A percentile compares a stretch with the other conserved stretches of the same genome.
phyloP scores from a whole-genome alignment of 2,113 vertebrate genomes.

The Erythrolamprus reginae region DNA sequence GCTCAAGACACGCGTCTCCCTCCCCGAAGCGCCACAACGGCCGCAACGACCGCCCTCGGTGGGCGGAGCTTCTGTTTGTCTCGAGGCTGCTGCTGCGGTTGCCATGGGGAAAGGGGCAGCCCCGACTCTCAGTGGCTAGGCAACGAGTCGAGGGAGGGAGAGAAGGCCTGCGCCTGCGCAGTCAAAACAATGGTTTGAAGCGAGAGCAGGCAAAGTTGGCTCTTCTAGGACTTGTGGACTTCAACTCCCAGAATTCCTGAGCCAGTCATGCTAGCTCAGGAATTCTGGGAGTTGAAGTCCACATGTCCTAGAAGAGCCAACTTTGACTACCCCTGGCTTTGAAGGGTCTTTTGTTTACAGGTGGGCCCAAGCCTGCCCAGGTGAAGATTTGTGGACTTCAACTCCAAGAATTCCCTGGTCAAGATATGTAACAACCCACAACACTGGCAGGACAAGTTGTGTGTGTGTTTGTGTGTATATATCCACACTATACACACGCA shows the following conservation, averaged over 20 bases:
- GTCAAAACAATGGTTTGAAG: no score
- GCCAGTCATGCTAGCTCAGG: no score
- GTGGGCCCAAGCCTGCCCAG: no score
- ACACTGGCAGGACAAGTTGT: background rate
- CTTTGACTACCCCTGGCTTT: no score
- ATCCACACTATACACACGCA: no score
- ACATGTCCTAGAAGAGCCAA: no score
- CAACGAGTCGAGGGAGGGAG: background rate
- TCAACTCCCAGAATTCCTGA: background rate
- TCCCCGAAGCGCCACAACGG: fast-evolving
- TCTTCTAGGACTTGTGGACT: no score
- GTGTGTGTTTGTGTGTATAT: background rate
- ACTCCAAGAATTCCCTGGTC: no score
- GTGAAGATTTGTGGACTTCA: background rate
- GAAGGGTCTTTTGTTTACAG: no score
- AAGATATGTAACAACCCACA: background rate
- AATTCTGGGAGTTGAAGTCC: no score
- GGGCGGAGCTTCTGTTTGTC: background rate
- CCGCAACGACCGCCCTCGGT: background rate
- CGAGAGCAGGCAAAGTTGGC: no score
- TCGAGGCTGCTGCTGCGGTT: background rate
- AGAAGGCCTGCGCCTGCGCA: background rate
- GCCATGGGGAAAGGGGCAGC: background rate
- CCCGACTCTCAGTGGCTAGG: background rate
- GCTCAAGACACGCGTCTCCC: background rate